A percentile compares a stretch with the other conserved stretches of the same genome.
Conservation (phyloP, 1,140 invertebrate species). For the Microplitis mediator region DNA sequence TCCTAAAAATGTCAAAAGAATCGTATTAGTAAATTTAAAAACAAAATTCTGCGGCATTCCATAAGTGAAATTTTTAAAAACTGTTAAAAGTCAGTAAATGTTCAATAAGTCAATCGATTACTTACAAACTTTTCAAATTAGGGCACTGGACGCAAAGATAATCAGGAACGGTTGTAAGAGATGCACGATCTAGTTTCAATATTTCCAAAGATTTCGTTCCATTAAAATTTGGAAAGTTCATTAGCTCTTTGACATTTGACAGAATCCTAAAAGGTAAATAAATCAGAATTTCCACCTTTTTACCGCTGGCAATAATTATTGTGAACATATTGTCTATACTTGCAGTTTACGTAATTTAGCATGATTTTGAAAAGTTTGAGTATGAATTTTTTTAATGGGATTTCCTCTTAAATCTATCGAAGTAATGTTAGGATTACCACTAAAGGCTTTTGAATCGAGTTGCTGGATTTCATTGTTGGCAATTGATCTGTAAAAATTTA, state of each 20-base stretch:
- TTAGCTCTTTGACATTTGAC: conserved; percentile 81
- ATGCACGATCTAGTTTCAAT: conserved; percentile 81
- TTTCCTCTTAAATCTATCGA: conserved; percentile 75
- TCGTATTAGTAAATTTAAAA: neutral
- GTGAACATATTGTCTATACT: conserved; percentile 52
- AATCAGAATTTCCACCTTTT: neutral
- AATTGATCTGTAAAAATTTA: conserved; percentile 64
- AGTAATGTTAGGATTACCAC: conserved; percentile 65
- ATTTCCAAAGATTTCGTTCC: conserved; percentile 79
- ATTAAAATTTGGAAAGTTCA: conserved; percentile 80
- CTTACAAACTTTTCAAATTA: conserved; percentile 85
- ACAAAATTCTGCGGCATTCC: neutral
- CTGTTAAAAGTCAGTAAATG: too few relatives aligned
- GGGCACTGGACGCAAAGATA: conserved; percentile 80
- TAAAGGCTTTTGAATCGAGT: conserved; percentile 68
- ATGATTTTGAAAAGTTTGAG: conserved; percentile 70
- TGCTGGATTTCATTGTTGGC: conserved; percentile 73
- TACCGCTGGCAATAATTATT: neutral
- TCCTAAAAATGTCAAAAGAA: conserved; percentile 66
- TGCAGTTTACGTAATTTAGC: conserved; percentile 74
- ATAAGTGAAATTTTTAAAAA: too few relatives aligned
- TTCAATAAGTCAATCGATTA: conserved; percentile 39
- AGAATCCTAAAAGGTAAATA: conserved; percentile 70
- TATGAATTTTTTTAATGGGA: conserved; percentile 70
- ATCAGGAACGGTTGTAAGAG: conserved; percentile 71